Evolutionary conservation across 2,888 invertebrate genomes (phyloP), one percentile per base, ranked within the genome.

Genomic region (Ochropleura leucogaster): DNA sequence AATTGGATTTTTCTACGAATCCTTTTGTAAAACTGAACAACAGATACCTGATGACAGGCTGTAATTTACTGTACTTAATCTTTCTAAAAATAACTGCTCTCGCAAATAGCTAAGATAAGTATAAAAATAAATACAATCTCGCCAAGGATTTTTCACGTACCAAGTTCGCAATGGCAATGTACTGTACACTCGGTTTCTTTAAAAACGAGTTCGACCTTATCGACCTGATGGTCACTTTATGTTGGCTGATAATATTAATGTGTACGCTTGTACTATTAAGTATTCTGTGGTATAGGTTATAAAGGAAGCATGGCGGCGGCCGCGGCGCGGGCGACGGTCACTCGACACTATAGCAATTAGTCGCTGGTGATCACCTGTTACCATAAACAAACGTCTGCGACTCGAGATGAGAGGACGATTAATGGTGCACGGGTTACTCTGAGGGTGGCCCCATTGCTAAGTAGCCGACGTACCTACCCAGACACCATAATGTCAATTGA

Each of bases 391-490:
- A 70, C 69, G 75, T 78, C 72, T 79, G 87, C 84, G 87, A 89
- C 87, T 77, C 80, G 73, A 88, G 88, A 88, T 85, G 81, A 85
- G 88, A 88, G 83, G 88, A 79, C 73, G 30, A 82, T 84, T 82
- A 75, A 60, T 82, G 83, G 79, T 83, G 86, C 85, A 85, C 85
- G 82, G 83, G 84, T 86, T 74, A 57, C 90, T 60, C 81, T 89
- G 74, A 79, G 93, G 93, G 93, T 93, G 94, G 93, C 76, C 92
- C 75, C 49, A 73, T 72, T 70, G 71, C 63, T 81, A 72, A 67
- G 49, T 64, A 69, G 40, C 53, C 8, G 53, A 75, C 14, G 8
- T 66, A 70, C 8, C 18, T 44, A 44, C 62, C n/a, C 65, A 77
- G 49, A 70, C 51, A 42, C 40, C 59, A 47, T 75, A 46, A 75